phyloP scores from a whole-genome alignment of 2,113 vertebrate genomes.

The Isichthys henryi region DNA sequence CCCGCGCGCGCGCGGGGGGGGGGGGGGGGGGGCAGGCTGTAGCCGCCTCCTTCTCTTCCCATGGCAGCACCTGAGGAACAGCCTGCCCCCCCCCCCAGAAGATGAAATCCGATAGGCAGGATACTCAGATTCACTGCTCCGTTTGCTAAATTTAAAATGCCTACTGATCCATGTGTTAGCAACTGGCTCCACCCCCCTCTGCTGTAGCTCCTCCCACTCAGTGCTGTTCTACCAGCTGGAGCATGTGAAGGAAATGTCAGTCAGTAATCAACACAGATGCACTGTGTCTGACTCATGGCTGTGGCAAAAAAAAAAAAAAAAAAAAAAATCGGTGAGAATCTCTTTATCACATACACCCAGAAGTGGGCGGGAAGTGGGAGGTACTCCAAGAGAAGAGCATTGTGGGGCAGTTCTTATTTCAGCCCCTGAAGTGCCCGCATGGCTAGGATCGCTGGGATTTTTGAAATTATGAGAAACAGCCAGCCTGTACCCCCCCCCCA shows the following conservation, averaged over 20 bases:
- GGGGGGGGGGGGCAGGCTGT: slow-evolving; percentile 7
- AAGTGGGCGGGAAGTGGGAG: not conserved
- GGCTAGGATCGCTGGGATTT: not conserved
- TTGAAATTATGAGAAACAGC: not conserved
- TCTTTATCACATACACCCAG: not conserved
- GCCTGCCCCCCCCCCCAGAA: slow-evolving; percentile 43
- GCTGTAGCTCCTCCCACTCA: not conserved
- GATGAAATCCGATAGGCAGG: slow-evolving; percentile 61
- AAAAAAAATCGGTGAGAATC: not conserved
- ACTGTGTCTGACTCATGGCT: not conserved
- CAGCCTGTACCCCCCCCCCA: not conserved
- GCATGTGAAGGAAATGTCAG: not conserved
- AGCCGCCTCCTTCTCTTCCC: not conserved
- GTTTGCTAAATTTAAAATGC: slow-evolving; percentile 64
- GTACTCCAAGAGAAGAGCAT: not conserved
- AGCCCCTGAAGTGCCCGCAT: not conserved
- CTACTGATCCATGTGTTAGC: not conserved
- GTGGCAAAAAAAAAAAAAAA: not conserved
- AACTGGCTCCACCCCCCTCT: not conserved
- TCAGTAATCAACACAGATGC: not conserved
- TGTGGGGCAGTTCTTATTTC: slow-evolving; percentile 6
- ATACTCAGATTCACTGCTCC: slow-evolving; percentile 61
- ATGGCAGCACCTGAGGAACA: slow-evolving; percentile 45
- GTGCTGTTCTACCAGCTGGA: not conserved
- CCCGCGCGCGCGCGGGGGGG: no score